These are phyloP conservation scores for Procapra przewalskii DNA, from an alignment of 2,113 vertebrate genomes.

Conservation along the genomic window DNA sequence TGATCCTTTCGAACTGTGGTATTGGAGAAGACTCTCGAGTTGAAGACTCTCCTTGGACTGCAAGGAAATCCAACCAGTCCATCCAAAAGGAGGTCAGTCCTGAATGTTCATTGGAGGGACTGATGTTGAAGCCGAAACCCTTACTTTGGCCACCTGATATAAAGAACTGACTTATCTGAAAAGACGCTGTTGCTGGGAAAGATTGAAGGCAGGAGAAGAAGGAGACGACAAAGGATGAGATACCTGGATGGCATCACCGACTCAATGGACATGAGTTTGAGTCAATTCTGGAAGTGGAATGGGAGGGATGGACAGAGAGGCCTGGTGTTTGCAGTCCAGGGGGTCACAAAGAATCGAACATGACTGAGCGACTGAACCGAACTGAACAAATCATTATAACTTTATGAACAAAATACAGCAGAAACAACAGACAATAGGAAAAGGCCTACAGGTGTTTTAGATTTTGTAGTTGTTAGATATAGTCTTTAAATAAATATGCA, in stretches of 20 bases:
- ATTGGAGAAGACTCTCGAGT: not conserved
- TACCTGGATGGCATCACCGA: not conserved
- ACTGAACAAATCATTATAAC: not conserved
- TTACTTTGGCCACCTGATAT: not conserved
- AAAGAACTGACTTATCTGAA: not conserved
- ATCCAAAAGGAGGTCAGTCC: not conserved
- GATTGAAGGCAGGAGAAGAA: accelerated
- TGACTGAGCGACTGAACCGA: not conserved
- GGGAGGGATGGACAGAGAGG: not conserved
- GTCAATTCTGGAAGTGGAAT: accelerated
- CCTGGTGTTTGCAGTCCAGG: not conserved
- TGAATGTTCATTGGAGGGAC: not conserved
- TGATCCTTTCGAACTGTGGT: not conserved
- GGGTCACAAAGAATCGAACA: accelerated
- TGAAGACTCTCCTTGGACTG: no score
- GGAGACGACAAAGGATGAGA: not conserved
- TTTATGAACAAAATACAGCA: not conserved
- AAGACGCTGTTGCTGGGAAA: not conserved
- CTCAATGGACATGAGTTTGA: not conserved
- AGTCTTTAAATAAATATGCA: not conserved
- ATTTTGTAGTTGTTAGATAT: not conserved
- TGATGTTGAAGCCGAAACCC: not conserved
- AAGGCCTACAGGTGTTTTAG: not conserved
- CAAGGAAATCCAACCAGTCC: not conserved
- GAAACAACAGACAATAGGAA: not conserved